A percentile compares a stretch with the other conserved stretches of the same genome.
Evolutionary conservation across 1,140 invertebrate genomes (phyloP).

Genomic region (Brachionus plicatilis): DNA sequence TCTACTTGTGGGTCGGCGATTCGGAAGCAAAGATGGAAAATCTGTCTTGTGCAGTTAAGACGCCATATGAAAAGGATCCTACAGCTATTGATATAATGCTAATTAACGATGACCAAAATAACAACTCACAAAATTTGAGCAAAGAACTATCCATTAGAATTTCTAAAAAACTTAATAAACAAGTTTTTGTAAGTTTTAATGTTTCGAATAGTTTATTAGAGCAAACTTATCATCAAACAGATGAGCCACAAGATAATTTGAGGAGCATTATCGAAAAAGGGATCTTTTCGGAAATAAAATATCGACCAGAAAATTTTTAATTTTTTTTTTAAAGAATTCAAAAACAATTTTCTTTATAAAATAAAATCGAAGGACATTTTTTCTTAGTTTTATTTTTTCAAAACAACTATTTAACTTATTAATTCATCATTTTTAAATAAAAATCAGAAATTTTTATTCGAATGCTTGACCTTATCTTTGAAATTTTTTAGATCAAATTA

Average conservation of each 20-base stretch:
- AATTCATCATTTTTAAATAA: background rate
- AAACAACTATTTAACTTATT: no score
- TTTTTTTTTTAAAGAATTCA: background rate
- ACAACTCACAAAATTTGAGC: background rate
- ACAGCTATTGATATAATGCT: conserved; percentile 15
- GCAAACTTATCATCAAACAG: background rate
- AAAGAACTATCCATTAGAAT: conserved; percentile 21
- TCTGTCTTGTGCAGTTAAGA: conserved; percentile 31
- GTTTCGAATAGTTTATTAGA: background rate
- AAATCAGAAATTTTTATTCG: background rate
- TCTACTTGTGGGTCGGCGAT: conserved; percentile 27
- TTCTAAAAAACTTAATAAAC: conserved; percentile 22
- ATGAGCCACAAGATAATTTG: background rate
- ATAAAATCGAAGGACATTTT: background rate
- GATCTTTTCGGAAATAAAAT: conserved; percentile 1
- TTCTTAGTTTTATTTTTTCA: background rate
- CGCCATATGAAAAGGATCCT: conserved; percentile 25
- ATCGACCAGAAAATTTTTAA: background rate
- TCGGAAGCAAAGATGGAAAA: background rate
- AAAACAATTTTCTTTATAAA: background rate
- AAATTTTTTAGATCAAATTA: no score
- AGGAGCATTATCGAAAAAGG: background rate
- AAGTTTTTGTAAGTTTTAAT: conserved; percentile 37
- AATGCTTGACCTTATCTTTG: no score
- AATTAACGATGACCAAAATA: background rate